Base-by-base conservation (phyloP, 1,140 invertebrate species). In the Caenorhabditis latens region DNA sequence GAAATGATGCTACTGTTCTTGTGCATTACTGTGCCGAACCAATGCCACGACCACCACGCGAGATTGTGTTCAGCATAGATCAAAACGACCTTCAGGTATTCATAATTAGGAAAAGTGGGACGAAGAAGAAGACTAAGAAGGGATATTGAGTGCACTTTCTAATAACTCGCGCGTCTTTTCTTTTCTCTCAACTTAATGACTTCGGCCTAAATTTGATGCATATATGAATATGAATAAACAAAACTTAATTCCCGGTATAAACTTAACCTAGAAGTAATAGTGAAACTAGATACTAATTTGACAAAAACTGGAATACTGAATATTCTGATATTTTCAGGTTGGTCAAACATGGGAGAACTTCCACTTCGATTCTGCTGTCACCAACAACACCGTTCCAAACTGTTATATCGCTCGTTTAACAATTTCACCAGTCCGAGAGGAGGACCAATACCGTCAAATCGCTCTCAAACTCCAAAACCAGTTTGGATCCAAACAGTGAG, bases 21-120 rank as follows among this genome's bases (percentile, higher is more conserved):
- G 91, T 92, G 13, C 91, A 92, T 61, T 92, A 90, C 83, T 92
- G 91, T 84, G 90, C 92, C 16, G 92, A 92, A 58, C 91, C 91
- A 24, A 86, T 87, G 50, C 92, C 92, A 13, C 86, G 87, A 11
- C 91, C 91, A 42, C 91, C 91, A 9, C 63, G 91, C 50, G 91
- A 92, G 50, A 84, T 91, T 50, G 86, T 92, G 40, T 92, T 92
- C 83, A 85, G 87, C 48, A 90, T 92, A 55, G 92, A 92, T 67
- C 86, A 90, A 14, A 92, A 92, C 82, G 91, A 92, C 84, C 67
- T 88, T 55, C 87, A 88, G 87, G 87, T 87, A 19, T 40, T 87
- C 21, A 53, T 79, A 79, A 79, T 79, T 79, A 79, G 46, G 46
- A 79, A 79, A 65, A 32, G 32, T 0, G 4, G 32, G 32, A 65